These are phyloP conservation scores for Drosophila obscura DNA, from an alignment of 1,140 invertebrate species.

Conservation along the genomic window DNA sequence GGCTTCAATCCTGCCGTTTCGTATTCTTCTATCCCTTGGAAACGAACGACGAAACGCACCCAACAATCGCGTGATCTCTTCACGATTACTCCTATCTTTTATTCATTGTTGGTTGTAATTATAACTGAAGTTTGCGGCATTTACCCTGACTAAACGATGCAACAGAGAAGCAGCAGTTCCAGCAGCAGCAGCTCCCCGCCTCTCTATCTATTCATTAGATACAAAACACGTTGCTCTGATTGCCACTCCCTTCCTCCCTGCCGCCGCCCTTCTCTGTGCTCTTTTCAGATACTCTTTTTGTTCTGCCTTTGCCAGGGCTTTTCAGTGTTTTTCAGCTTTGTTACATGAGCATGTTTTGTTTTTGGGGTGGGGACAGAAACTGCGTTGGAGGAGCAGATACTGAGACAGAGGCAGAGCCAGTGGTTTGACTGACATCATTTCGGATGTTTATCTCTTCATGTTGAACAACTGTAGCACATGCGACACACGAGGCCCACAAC, in stretches of 20 bases:
- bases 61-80: conserved; percentile 43
- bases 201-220: conserved; percentile 67
- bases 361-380: neutral
- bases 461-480: conserved; percentile 64
- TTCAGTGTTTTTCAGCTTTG: conserved; percentile 20
- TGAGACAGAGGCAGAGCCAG: conserved; percentile 14
- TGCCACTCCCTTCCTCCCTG: conserved; percentile 25
- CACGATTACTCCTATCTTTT: conserved; percentile 38
- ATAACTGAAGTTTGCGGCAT: conserved; percentile 40
- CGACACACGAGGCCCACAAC: conserved; percentile 45
- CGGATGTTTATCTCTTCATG: conserved; percentile 80
- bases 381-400: conserved; percentile 31
- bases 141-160: conserved; percentile 43
- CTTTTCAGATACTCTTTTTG: conserved; percentile 31
- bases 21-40: neutral
- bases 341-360: conserved; percentile 28
- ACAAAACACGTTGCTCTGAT: conserved; percentile 62
- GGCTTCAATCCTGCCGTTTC: conserved; percentile 6
- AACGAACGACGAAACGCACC: conserved; percentile 1
- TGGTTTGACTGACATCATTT: conserved; percentile 78
- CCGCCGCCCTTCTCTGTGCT: conserved; percentile 29
- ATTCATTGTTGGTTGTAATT: conserved; percentile 41
- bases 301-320: neutral
- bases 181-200: conserved; percentile 18
- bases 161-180: conserved; percentile 7